Conservation (phyloP, 2,113 vertebrate species). For the Calyptomena viridis region DNA sequence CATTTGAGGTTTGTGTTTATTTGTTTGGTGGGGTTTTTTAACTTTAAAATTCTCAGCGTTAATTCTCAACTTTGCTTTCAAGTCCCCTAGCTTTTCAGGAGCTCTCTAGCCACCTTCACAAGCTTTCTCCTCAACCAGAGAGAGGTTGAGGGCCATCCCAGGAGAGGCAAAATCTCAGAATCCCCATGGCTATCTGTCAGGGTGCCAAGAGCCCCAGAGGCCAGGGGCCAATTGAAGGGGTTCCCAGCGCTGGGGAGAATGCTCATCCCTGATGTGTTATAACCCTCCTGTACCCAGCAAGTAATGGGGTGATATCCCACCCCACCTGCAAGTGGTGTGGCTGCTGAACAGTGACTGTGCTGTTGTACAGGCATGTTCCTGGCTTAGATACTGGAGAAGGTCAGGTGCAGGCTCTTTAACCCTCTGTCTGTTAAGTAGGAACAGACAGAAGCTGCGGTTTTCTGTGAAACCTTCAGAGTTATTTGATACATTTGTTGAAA, state of each 20-base stretch:
- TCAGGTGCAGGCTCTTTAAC: not conserved
- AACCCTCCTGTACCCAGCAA: not conserved
- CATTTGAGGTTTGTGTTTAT: not conserved
- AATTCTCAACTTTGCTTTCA: not conserved
- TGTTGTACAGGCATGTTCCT: not conserved
- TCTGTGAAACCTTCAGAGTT: not conserved
- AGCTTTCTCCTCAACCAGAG: not conserved
- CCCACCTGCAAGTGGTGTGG: not conserved
- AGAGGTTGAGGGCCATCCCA: not conserved
- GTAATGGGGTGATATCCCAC: not conserved
- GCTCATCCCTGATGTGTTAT: no score
- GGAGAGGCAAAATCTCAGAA: not conserved
- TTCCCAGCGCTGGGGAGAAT: not conserved
- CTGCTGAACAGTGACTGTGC: not conserved
- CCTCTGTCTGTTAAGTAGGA: not conserved
- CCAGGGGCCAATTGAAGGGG: not conserved
- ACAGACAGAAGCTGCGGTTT: not conserved
- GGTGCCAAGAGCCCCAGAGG: not conserved
- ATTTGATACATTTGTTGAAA: not conserved
- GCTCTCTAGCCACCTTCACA: not conserved
- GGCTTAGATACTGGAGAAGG: not conserved
- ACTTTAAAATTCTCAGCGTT: not conserved
- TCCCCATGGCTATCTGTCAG: fast-evolving
- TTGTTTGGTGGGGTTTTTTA: not conserved
- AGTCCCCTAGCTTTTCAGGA: not conserved